These are phyloP conservation scores for Psittacula derbiana DNA, from an alignment of 2,797 vertebrate genomes.

Conservation along the genomic window DNA sequence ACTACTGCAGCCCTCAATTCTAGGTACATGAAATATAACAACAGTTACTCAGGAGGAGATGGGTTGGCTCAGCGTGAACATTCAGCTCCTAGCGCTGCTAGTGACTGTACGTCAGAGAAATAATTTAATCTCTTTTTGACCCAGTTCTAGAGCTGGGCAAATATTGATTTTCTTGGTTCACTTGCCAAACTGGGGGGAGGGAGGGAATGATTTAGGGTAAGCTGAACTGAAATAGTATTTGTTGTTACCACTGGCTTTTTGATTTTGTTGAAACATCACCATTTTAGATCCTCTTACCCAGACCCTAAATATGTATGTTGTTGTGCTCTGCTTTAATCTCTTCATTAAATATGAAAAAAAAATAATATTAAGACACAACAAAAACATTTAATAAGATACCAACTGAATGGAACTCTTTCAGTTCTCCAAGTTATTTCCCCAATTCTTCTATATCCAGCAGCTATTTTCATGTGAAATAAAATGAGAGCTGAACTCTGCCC, in stretches of 20 bases:
- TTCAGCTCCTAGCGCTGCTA: not conserved
- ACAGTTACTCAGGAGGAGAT: not conserved
- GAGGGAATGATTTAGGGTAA: not conserved
- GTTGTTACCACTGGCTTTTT: fast-evolving
- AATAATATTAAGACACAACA: not conserved
- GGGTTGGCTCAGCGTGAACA: fast-evolving
- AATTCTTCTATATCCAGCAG: not conserved
- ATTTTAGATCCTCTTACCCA: not conserved
- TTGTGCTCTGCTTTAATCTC: not conserved
- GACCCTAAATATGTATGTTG: not conserved
- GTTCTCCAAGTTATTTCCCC: not conserved
- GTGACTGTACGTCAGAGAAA: not conserved
- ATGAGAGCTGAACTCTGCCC: not conserved
- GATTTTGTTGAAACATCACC: not conserved
- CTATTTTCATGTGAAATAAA: not conserved
- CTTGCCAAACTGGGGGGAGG: not conserved
- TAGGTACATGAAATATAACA: fast-evolving
- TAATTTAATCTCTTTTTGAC: constrained; percentile 28
- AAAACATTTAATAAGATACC: not conserved
- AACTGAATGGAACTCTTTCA: not conserved
- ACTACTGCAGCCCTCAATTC: not conserved
- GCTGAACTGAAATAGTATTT: not conserved
- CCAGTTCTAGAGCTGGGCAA: not conserved
- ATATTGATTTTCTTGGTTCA: not conserved
- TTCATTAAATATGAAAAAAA: not conserved